These are phyloP conservation scores for Lepilemur septentrionalis DNA, from an alignment of 2,797 vertebrate genomes.

Conservation along the genomic window DNA sequence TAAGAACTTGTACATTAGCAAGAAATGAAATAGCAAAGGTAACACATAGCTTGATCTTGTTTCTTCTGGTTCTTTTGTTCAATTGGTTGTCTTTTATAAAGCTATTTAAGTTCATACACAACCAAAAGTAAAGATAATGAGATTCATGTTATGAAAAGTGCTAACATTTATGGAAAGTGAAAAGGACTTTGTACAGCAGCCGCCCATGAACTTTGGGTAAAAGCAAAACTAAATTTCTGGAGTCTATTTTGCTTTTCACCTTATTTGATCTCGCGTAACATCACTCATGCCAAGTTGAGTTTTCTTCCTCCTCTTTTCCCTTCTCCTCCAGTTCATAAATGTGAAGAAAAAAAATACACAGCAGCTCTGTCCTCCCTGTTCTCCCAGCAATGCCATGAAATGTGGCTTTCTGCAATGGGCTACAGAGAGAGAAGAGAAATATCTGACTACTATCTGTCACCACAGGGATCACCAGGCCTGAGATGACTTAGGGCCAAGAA, in stretches of 20 bases:
- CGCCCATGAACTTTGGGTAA: slow-evolving; percentile 56
- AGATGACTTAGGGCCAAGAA: neutral
- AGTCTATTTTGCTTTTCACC: slow-evolving; percentile 77
- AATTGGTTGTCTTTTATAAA: slow-evolving; percentile 52
- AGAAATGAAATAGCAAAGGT: slow-evolving; percentile 53
- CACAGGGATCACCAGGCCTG: slow-evolving; percentile 19
- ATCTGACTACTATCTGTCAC: slow-evolving; percentile 33
- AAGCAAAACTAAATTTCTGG: slow-evolving; percentile 75
- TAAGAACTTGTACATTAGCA: slow-evolving; percentile 51
- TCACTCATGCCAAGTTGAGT: slow-evolving; percentile 68
- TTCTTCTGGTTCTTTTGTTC: neutral
- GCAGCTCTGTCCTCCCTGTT: slow-evolving; percentile 18
- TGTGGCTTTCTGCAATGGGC: slow-evolving; percentile 4
- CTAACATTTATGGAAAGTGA: slow-evolving; percentile 63
- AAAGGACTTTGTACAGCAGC: slow-evolving; percentile 68
- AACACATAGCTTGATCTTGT: slow-evolving; percentile 25
- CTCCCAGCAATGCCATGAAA: neutral
- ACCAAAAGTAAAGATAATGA: slow-evolving; percentile 68
- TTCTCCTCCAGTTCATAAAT: slow-evolving; percentile 66
- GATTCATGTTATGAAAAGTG: slow-evolving; percentile 51
- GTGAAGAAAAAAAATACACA: slow-evolving; percentile 41
- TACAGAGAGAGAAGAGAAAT: neutral
- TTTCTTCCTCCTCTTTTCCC: slow-evolving; percentile 47
- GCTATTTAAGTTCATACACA: slow-evolving; percentile 60
- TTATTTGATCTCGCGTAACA: slow-evolving; percentile 78